Evolutionary conservation across 2,113 vertebrate species (phyloP).

Genomic region (Oncorhynchus nerka): DNA sequence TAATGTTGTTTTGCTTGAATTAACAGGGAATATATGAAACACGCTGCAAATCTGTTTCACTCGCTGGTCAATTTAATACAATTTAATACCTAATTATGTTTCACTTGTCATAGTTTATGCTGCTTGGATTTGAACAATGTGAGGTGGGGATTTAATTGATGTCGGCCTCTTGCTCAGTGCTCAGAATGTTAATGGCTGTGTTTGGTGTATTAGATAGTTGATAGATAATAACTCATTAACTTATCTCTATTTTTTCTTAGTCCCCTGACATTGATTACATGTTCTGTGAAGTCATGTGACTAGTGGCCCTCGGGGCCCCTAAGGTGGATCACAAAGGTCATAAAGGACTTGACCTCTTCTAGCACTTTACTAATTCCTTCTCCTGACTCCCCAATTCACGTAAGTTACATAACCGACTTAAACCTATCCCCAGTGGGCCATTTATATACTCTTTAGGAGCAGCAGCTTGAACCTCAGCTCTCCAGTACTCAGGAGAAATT

Average conservation of each 20-base stretch:
- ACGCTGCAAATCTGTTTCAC: conserved; percentile 57
- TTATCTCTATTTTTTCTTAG: conserved; percentile 12
- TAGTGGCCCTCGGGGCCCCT: neutral
- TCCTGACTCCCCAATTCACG: neutral
- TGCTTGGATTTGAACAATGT: conserved; percentile 49
- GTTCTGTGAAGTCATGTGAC: conserved; percentile 3
- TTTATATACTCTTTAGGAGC: neutral
- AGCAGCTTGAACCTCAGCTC: neutral
- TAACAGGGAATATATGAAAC: conserved; percentile 61
- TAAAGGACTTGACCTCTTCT: neutral
- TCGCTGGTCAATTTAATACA: conserved; percentile 66
- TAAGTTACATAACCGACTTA: no score
- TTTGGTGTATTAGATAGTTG: conserved; percentile 45
- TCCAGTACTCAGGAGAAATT: conserved; percentile 6
- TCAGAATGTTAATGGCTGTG: conserved; percentile 18
- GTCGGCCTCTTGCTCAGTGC: conserved; percentile 23
- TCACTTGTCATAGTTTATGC: conserved; percentile 58
- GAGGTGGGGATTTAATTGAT: conserved; percentile 61
- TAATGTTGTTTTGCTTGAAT: conserved; percentile 62
- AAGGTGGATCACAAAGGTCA: conserved; percentile 8
- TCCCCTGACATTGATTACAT: conserved; percentile 15
- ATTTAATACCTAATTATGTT: conserved; percentile 72
- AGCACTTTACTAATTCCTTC: neutral
- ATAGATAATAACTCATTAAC: conserved; percentile 51
- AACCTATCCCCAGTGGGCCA: neutral